Conservation (phyloP, 2,797 vertebrate species). For the Pangasius krempfi region DNA sequence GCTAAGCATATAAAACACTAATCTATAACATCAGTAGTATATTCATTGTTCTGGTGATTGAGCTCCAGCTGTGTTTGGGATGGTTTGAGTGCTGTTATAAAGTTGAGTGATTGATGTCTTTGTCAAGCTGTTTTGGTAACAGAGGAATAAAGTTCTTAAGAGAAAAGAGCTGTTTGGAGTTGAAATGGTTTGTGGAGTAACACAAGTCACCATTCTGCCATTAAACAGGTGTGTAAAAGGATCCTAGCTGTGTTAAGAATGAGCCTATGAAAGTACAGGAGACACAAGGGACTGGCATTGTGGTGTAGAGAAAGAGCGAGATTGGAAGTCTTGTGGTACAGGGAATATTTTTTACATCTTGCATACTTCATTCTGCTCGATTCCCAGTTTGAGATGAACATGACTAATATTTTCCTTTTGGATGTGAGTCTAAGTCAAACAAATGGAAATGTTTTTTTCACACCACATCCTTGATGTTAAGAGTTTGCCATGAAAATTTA, state of each 20-base stretch:
- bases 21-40: background rate
- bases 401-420: conserved; percentile 26
- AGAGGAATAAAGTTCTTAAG: background rate
- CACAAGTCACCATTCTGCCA: background rate
- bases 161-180: background rate
- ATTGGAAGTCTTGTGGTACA: conserved; percentile 19
- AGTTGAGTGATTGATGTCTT: background rate
- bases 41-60: background rate
- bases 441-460: background rate
- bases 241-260: conserved; percentile 3
- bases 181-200: background rate
- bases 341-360: conserved; percentile 38
- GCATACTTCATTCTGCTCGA: background rate
- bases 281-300: conserved; percentile 17
- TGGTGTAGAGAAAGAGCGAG: background rate
- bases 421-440: conserved; percentile 12
- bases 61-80: conserved; percentile 2
- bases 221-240: conserved; percentile 33
- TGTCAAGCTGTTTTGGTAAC: background rate
- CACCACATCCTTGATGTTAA: background rate
- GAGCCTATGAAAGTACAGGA: conserved; percentile 7
- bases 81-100: background rate
- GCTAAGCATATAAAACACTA: background rate
- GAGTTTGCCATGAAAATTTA: background rate
- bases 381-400: conserved; percentile 9